A percentile compares a stretch with the other conserved stretches of the same genome.
phyloP scores from a whole-genome alignment of 1,140 invertebrate genomes.

The Venustaconcha ellipsiformis region DNA sequence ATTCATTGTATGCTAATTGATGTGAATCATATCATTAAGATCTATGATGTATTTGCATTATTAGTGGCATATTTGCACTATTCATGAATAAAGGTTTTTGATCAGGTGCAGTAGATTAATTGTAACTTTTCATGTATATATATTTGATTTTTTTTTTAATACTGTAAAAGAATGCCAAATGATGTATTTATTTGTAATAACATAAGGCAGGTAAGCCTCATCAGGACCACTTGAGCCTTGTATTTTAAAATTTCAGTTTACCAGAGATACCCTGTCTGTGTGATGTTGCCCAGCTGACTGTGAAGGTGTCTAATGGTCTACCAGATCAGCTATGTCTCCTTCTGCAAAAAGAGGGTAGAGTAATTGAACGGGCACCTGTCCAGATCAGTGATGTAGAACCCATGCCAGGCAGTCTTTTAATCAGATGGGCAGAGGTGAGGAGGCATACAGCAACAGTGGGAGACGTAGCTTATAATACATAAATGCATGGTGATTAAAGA shows the following conservation, averaged over 20 bases:
- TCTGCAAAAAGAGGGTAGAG: constrained; percentile 46
- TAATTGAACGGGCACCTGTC: constrained; percentile 53
- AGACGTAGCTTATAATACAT: too few relatives aligned
- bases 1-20: neutral
- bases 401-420: constrained; percentile 54
- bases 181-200: too few relatives aligned
- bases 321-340: constrained; percentile 38
- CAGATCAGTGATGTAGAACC: constrained; percentile 56
- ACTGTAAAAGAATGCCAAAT: too few relatives aligned
- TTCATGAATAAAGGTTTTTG: neutral
- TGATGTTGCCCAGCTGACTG: constrained; percentile 56
- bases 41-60: neutral
- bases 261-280: constrained; percentile 59
- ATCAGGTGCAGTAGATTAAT: too few relatives aligned
- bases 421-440: constrained; percentile 59
- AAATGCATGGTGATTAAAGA: too few relatives aligned
- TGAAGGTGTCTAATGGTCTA: constrained; percentile 38
- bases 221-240: too few relatives aligned
- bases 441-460: too few relatives aligned
- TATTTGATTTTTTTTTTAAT: too few relatives aligned
- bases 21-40: too few relatives aligned
- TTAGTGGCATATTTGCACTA: neutral
- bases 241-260: constrained; percentile 44
- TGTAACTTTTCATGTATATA: too few relatives aligned
- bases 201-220: too few relatives aligned